A percentile compares a stretch with the other conserved stretches of the same genome.
Evolutionary conservation across 1,140 invertebrate species (phyloP).

Genomic region (Psix sp.): DNA sequence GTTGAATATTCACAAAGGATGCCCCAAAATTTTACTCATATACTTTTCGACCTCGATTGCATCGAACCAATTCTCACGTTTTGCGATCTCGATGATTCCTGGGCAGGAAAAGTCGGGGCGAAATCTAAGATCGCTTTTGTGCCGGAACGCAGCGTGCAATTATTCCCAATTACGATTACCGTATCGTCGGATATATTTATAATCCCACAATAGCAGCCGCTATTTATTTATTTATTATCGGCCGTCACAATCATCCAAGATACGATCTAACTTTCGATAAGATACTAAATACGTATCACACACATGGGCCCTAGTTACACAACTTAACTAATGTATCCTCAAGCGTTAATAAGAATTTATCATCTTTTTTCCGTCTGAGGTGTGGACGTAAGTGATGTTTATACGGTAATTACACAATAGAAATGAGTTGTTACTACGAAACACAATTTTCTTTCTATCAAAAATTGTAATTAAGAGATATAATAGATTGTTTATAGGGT

Average conservation of each 20-base stretch:
- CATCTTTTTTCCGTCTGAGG: conserved; percentile 38
- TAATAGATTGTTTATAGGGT: too few relatives aligned
- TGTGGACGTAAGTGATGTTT: conserved; percentile 54
- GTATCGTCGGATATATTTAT: conserved; percentile 51
- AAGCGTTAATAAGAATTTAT: conserved; percentile 47
- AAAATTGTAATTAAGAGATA: too few relatives aligned
- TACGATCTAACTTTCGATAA: conserved; percentile 61
- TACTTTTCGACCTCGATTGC: conserved; percentile 6
- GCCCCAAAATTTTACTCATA: conserved; percentile 24
- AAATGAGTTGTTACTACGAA: conserved; percentile 40
- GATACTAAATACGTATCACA: conserved; percentile 53
- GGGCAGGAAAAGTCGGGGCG: too few relatives aligned
- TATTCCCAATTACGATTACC: conserved; percentile 54
- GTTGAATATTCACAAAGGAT: conserved; percentile 56
- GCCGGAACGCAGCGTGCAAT: conserved; percentile 31
- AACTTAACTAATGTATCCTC: conserved; percentile 33
- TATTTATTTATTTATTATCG: conserved; percentile 67
- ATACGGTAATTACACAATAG: conserved; percentile 47
- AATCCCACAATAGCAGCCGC: conserved; percentile 43
- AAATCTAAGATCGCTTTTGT: too few relatives aligned
- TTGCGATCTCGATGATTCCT: too few relatives aligned
- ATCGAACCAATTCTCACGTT: too few relatives aligned
- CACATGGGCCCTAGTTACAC: conserved; percentile 42
- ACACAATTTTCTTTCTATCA: too few relatives aligned
- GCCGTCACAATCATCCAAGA: conserved; percentile 37